phyloP scores from a whole-genome alignment of 2,797 vertebrate genomes.

The Tamandua tetradactyla region DNA sequence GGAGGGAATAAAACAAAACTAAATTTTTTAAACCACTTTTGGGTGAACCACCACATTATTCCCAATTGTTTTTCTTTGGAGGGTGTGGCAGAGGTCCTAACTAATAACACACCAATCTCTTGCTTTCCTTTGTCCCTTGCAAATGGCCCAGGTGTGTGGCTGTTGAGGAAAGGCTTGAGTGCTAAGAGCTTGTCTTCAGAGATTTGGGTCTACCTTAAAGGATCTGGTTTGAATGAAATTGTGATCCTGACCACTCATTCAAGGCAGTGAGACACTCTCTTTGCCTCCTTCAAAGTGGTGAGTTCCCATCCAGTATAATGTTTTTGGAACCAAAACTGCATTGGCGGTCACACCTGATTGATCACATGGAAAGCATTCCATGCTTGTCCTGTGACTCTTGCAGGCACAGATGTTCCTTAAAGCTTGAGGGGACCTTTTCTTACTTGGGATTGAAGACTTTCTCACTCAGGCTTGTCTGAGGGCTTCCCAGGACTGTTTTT shows the following conservation, averaged over 20 bases:
- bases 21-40: background rate
- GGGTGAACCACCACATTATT: background rate
- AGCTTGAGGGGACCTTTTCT: background rate
- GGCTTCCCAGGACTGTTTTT: background rate
- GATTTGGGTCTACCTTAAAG: background rate
- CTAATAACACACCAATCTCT: background rate
- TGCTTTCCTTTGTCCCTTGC: background rate
- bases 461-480: accelerated
- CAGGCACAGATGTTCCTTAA: background rate
- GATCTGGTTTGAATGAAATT: background rate
- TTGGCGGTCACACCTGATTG: background rate
- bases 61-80: background rate
- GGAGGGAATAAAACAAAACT: background rate
- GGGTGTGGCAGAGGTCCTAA: background rate
- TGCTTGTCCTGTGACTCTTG: background rate
- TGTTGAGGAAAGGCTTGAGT: background rate
- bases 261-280: too few relatives aligned
- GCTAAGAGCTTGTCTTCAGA: background rate
- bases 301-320: too few relatives aligned
- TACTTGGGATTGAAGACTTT: background rate
- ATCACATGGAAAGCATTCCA: background rate
- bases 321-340: background rate
- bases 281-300: too few relatives aligned
- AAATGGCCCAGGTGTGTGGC: background rate
- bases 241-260: background rate